Conservation (phyloP, 2,888 invertebrate genomes). For the Ommatoiulus sabulosus region DNA sequence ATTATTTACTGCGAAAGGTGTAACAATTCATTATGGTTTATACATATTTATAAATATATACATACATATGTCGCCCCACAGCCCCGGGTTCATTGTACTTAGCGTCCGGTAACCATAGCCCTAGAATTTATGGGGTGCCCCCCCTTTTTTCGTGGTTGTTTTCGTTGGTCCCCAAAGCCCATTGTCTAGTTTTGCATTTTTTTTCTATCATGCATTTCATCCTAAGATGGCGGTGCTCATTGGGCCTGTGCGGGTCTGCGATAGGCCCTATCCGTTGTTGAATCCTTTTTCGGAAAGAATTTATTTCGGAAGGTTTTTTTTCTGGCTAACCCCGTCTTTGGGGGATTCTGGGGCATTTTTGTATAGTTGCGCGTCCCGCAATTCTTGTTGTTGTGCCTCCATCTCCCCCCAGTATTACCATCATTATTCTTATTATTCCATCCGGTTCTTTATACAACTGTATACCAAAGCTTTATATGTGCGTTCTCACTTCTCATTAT, state of each 20-base stretch:
- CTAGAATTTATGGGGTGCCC: background rate
- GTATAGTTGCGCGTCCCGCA: background rate
- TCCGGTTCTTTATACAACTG: constrained; percentile 42
- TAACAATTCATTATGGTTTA: constrained; percentile 26
- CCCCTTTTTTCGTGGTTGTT: background rate
- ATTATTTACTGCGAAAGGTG: constrained; percentile 33
- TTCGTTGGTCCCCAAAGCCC: background rate
- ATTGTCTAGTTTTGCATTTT: background rate
- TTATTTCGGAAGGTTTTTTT: background rate
- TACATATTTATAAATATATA: background rate
- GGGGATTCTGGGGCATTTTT: constrained; percentile 11
- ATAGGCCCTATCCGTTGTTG: background rate
- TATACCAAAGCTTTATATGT: constrained; percentile 38
- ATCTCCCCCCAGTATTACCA: constrained; percentile 3
- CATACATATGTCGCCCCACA: background rate
- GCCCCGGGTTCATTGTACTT: constrained; percentile 1
- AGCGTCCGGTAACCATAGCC: background rate
- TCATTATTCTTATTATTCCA: constrained; percentile 29
- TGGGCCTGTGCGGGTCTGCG: background rate
- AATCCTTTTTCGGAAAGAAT: background rate
- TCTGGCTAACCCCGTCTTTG: background rate
- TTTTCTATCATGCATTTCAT: background rate
- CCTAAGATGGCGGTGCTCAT: background rate
- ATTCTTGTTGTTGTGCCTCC: constrained; percentile 17
- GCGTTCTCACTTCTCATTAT: constrained; percentile 19